Evolutionary conservation across 2,113 vertebrate genomes (phyloP).

Genomic region (Deroptyus accipitrinus): DNA sequence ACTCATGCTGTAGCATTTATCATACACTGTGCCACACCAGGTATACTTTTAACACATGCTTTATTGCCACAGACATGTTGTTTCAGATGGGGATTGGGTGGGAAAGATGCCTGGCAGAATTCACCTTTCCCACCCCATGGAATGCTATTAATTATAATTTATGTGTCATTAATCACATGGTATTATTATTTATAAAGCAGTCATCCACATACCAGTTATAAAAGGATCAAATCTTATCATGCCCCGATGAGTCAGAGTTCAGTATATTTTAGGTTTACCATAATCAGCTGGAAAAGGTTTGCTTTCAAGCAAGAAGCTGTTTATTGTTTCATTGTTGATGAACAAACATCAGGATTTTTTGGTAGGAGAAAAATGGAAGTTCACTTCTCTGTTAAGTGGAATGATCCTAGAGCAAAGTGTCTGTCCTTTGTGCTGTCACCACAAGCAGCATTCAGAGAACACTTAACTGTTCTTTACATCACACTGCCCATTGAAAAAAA

Average conservation of each 20-base stretch:
- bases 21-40: background rate
- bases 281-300: background rate
- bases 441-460: background rate
- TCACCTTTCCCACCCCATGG: background rate
- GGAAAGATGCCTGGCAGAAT: background rate
- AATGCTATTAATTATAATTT: conserved; percentile 15
- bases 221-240: conserved; percentile 2
- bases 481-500: background rate
- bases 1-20: background rate
- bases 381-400: background rate
- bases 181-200: background rate
- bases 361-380: background rate
- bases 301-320: background rate
- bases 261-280: background rate
- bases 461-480: background rate
- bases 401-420: background rate
- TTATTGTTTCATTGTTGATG: background rate
- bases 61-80: background rate
- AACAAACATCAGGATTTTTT: background rate
- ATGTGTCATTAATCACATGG: background rate
- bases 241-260: background rate
- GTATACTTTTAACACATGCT: background rate
- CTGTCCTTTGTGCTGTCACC: background rate
- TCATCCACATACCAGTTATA: background rate
- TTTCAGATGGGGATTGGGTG: background rate